phyloP scores from a whole-genome alignment of 2,113 vertebrate species.

The Neomonachus schauinslandi region DNA sequence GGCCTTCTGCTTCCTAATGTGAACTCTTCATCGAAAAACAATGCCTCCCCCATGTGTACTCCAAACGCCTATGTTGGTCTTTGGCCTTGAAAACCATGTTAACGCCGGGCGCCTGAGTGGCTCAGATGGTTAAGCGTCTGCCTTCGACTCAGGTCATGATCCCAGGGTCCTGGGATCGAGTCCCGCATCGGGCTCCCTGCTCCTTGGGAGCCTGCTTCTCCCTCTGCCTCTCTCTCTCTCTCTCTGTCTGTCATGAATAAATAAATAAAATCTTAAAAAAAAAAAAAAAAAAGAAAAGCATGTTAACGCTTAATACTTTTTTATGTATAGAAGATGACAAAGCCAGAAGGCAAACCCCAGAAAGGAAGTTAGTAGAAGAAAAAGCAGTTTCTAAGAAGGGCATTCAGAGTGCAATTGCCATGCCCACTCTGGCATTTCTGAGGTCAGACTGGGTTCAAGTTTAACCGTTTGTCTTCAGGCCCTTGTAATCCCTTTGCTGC shows the following conservation, averaged over 20 bases:
- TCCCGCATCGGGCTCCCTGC: too few relatives aligned
- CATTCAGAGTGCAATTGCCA: too few relatives aligned
- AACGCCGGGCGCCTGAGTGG: too few relatives aligned
- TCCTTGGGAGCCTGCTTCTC: too few relatives aligned
- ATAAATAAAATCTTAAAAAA: too few relatives aligned
- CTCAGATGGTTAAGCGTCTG: too few relatives aligned
- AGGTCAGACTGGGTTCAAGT: not conserved
- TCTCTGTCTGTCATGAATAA: too few relatives aligned
- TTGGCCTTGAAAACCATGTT: not conserved
- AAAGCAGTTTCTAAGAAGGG: not conserved
- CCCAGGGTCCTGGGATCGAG: too few relatives aligned
- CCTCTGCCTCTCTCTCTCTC: too few relatives aligned
- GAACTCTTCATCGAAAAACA: not conserved
- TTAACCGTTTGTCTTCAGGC: not conserved
- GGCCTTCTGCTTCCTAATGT: not conserved
- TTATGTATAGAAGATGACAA: not conserved
- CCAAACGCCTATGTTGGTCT: not conserved
- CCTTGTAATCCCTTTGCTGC: not conserved
- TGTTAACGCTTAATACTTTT: not conserved
- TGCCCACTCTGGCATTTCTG: not conserved
- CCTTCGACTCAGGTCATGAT: too few relatives aligned
- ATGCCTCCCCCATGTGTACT: not conserved
- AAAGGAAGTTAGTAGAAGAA: conserved; percentile 28
- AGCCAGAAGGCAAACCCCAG: not conserved
- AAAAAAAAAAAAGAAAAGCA: too few relatives aligned